Conservation (phyloP, 2,888 invertebrate species). For the Platycheirus albimanus region DNA sequence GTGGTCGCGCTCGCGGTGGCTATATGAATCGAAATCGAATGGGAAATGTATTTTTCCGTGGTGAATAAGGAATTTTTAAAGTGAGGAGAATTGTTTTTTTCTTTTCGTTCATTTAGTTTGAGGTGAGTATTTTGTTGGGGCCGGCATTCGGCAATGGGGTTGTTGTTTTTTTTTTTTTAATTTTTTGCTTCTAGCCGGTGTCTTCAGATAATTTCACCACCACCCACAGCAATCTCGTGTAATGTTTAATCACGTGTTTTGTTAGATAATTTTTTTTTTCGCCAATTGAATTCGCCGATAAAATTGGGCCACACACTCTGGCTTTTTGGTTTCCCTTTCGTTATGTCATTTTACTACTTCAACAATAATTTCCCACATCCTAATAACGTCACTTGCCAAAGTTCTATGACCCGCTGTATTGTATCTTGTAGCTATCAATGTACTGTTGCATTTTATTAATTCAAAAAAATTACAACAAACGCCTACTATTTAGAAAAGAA, state of each 20-base stretch:
- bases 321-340: not conserved
- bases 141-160: conserved; percentile 24
- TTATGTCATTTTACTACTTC: not conserved
- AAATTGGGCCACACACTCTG: too few relatives aligned
- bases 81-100: not conserved
- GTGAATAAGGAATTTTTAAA: conserved; percentile 9
- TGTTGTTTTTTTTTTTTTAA: conserved; percentile 5
- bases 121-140: too few relatives aligned
- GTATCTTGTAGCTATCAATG: too few relatives aligned
- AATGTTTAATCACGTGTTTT: not conserved
- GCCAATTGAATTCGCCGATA: not conserved
- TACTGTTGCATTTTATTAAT: too few relatives aligned
- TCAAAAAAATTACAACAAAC: too few relatives aligned
- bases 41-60: conserved; percentile 40
- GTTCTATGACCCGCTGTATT: not conserved
- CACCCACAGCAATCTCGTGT: not conserved
- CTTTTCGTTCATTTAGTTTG: not conserved
- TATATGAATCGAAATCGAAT: conserved; percentile 7
- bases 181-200: not conserved
- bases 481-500: not conserved
- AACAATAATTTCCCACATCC: not conserved
- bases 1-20: too few relatives aligned
- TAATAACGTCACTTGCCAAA: not conserved
- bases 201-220: not conserved
- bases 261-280: not conserved